phyloP scores from a whole-genome alignment of 1,140 invertebrate genomes.

The Rhysida immarginata region DNA sequence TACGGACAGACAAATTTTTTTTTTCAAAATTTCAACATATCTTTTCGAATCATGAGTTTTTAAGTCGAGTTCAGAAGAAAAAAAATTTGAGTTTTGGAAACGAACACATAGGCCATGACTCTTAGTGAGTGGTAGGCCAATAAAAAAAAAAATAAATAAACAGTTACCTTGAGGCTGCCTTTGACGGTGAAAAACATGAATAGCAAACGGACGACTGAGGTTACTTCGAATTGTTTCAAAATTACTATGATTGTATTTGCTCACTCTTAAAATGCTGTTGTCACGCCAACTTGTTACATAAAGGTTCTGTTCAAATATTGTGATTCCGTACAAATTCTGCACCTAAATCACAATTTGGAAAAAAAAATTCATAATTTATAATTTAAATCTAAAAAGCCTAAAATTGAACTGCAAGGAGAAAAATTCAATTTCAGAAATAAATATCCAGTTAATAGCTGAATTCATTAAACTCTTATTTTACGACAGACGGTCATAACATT shows the following conservation, averaged over 20 bases:
- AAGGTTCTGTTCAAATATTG: conserved; percentile 29
- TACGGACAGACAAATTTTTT: no score
- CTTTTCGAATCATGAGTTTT: no score
- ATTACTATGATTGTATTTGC: conserved; percentile 37
- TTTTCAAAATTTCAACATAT: no score
- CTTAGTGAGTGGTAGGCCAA: background rate
- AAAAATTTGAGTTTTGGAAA: no score
- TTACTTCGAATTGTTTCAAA: conserved; percentile 29
- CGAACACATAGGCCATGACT: no score
- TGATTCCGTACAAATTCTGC: conserved; percentile 47
- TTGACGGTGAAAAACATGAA: conserved; percentile 54
- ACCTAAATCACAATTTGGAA: conserved; percentile 30
- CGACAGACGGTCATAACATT: no score
- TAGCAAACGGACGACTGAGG: conserved; percentile 40
- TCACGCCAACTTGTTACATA: conserved; percentile 38
- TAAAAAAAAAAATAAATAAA: background rate
- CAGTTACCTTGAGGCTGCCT: conserved; percentile 47
- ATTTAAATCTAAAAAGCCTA: background rate
- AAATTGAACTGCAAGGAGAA: no score
- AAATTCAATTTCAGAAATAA: no score
- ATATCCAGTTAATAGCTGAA: no score
- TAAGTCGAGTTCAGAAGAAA: no score
- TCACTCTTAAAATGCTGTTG: conserved; percentile 39
- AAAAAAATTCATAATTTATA: conserved; percentile 1
- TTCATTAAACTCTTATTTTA: no score